Base-by-base conservation (phyloP, 30 jellyfish, hydroid and myxozoan species). In the Aurelia coerulea region DNA sequence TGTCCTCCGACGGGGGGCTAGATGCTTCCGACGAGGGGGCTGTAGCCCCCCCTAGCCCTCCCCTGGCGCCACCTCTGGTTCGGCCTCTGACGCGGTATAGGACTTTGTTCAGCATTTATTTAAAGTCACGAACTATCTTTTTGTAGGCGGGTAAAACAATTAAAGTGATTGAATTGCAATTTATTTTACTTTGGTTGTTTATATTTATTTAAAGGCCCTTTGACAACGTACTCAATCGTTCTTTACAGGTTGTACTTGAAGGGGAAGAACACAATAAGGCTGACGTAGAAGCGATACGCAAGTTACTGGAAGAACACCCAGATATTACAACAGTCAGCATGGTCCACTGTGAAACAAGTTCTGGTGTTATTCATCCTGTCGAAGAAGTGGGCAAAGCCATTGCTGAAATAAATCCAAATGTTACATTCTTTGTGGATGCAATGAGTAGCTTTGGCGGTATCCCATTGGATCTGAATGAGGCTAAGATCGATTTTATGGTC, bases 381-480 rank as follows among this genome's bases (percentile, higher is more conserved):
- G 97, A 95, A 37, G 97, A 95, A 76, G 96, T 90, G 23, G 99
- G 95, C 79, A 70, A 78, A 54, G 84, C 91, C 0, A 92, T 95
- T 15, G 87, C 84, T 19, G 88, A 84, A 66, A 16, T 81, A 29
- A 65, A 65, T 50, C 98, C 98, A 13, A 74, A 88, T 46, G 97
- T 94, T 10, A 72, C 95, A 29, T 91, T 90, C 85, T 90, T 95
- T 73, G 98, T 95, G 65, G 99, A 95, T 77, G 99, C 99, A 13
- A 95, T 95, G 99, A 95, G 99, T 62, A 95, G 99, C 70, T 95
- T 95, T 70, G 99, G 99, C 5, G 98, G 96, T 12, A 75, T 95
- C 12, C 99, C 98, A 1, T 29, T 94, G 16, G 90, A 88, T 66
- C 60, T 89, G 10, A 56, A 80, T 10, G 77, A 68, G 46, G 81